Conservation (phyloP, 2,888 invertebrate genomes). For the Amphiduros pacificus region DNA sequence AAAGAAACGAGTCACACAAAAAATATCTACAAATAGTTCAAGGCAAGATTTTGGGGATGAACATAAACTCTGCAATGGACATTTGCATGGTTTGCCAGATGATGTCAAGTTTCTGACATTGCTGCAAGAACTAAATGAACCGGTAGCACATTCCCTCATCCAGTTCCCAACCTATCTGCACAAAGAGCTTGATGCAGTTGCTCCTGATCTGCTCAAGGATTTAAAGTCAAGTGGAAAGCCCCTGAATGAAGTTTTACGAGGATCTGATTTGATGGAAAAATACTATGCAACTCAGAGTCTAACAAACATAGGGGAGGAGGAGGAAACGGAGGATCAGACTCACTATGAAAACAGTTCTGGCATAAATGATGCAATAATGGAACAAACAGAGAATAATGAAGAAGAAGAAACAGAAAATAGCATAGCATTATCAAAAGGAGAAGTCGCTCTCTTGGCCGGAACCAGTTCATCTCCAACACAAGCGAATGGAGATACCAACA, state of each 20-base stretch:
- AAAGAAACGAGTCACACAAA: conserved; percentile 29
- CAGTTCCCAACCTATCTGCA: conserved; percentile 80
- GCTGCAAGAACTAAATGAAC: conserved; percentile 7
- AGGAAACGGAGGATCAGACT: no score
- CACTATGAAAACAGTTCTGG: no score
- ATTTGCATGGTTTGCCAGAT: background rate
- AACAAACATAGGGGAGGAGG: no score
- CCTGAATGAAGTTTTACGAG: conserved; percentile 8
- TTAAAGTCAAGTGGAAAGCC: conserved; percentile 5
- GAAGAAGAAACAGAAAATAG: no score
- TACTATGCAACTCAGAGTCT: conserved; percentile 11
- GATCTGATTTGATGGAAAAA: conserved; percentile 5
- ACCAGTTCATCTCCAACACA: background rate
- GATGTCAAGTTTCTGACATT: background rate
- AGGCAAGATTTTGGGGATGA: background rate
- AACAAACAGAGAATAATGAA: no score
- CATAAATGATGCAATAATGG: no score
- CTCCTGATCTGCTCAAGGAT: conserved; percentile 11
- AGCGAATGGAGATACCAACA: no score
- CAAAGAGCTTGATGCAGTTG: conserved; percentile 6
- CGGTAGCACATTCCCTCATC: conserved; percentile 68
- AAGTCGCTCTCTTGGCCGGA: no score
- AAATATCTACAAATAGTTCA: conserved; percentile 32
- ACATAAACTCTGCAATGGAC: no score
- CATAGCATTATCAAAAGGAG: no score